Base-by-base conservation (phyloP, 2,888 invertebrate species). In the Vandiemenella viatica region DNA sequence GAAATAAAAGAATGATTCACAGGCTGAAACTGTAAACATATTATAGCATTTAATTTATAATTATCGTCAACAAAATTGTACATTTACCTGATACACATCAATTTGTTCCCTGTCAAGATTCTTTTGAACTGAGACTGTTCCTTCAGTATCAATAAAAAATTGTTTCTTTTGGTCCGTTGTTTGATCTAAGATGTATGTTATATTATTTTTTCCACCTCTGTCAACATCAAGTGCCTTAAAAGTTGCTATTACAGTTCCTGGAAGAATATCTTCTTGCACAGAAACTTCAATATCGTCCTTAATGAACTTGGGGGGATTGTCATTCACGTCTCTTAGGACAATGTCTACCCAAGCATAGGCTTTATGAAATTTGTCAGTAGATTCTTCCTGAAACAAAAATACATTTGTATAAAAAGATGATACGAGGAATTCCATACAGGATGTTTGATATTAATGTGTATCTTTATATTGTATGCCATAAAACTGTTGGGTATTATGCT, bases 281-380 rank as follows among this genome's bases (percentile, higher is more conserved):
- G 62, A 62, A 23, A 61, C 65, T 57, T 64, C 69, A 38, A 72
- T 68, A 56, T 69, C 67, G 7, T 71, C 67, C 18, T 63, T 63
- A 53, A 71, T 69, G 54, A 67, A 71, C 42, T 64, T 62, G 1
- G 74, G 74, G 50, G 67, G 65, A 58, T 74, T 73, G 62, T 76
- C 75, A 59, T 75, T 75, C 22, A 55, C 56, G 57, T 75, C 75
- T 17, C 65, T 59, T 43, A 77, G 62, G 22, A 63, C 61, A 46
- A 72, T 65, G 50, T 62, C 64, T 45, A 72, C 67, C 61, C 65
- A 66, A 16, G 71, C 67, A 53, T 65, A 65, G 17, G 70, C 70
- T 44, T 69, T 67, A 60, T 72, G 70, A 52, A 70, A 65, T 40
- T 72, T 72, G 60, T 77, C 76, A 45, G 62, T 61, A 55, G 62